phyloP scores from a whole-genome alignment of 2,888 invertebrate species.

The Eubasilissa splendida region DNA sequence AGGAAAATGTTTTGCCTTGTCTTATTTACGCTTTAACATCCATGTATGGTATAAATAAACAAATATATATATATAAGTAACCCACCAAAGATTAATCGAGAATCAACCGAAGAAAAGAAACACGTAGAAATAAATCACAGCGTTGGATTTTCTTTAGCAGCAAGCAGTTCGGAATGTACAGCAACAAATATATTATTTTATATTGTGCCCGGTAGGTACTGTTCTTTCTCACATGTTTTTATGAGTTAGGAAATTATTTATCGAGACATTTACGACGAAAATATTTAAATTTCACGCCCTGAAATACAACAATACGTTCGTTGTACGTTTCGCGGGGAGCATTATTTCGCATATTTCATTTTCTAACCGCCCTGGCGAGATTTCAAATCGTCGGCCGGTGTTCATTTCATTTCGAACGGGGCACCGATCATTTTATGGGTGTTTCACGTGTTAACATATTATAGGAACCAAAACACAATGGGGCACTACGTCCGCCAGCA shows the following conservation, averaged over 20 bases:
- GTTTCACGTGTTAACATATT: neutral
- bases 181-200: too few species aligned
- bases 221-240: conserved; percentile 16
- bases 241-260: conserved; percentile 24
- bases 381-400: neutral
- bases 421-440: neutral
- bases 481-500: too few species aligned
- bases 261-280: conserved; percentile 28
- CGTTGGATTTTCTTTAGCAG: too few species aligned
- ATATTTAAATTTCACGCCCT: conserved; percentile 21
- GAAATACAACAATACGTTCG: conserved; percentile 16
- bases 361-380: neutral
- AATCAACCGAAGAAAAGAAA: too few species aligned
- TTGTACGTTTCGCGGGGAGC: neutral
- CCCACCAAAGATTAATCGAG: too few species aligned
- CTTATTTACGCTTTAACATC: too few species aligned
- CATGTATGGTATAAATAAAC: too few species aligned
- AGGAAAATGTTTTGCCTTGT: too few species aligned
- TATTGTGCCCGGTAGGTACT: neutral
- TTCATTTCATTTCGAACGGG: conserved; percentile 14
- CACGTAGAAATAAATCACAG: too few species aligned
- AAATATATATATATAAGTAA: too few species aligned
- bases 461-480: too few species aligned
- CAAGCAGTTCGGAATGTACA: too few species aligned
- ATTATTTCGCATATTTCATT: neutral